A percentile compares a stretch with the other conserved stretches of the same genome.
Evolutionary conservation across 2,888 invertebrate species (phyloP).

Genomic region (Tuberolachnus salignus): DNA sequence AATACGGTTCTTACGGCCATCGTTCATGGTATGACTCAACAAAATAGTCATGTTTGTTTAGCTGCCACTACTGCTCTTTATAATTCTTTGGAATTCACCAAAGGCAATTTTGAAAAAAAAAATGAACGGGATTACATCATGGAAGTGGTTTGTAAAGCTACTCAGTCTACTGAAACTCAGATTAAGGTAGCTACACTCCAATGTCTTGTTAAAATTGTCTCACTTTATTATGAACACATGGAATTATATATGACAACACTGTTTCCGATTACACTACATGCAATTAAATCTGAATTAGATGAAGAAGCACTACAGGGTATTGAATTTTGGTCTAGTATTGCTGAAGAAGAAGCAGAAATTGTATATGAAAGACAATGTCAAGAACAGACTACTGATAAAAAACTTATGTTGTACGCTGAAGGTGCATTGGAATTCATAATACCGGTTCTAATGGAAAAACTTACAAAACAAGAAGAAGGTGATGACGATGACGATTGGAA

Average conservation of each 20-base stretch:
- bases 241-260: slow-evolving; percentile 98
- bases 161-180: slow-evolving; percentile 88
- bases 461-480: slow-evolving; percentile 95
- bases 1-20: slow-evolving; percentile 98
- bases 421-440: slow-evolving; percentile 94
- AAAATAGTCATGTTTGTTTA: slow-evolving; percentile 89
- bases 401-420: slow-evolving; percentile 96
- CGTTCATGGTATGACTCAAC: slow-evolving; percentile 96
- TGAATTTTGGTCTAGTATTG: slow-evolving; percentile 99
- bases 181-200: slow-evolving; percentile 96
- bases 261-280: slow-evolving; percentile 96
- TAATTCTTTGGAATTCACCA: slow-evolving; percentile 98
- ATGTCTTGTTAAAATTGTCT: slow-evolving; percentile 97
- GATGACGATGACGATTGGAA: slow-evolving; percentile 99
- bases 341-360: slow-evolving; percentile 95
- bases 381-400: slow-evolving; percentile 65
- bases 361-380: slow-evolving; percentile 82
- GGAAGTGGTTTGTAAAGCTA: slow-evolving; percentile 99
- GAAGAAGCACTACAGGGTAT: slow-evolving; percentile 97
- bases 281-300: slow-evolving; percentile 96
- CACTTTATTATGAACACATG: slow-evolving; percentile 98
- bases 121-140: slow-evolving; percentile 97
- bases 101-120: slow-evolving; percentile 96
- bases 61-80: slow-evolving; percentile 96
- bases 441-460: slow-evolving; percentile 89